Evolutionary conservation across 2,888 invertebrate genomes (phyloP).

Genomic region (Amphipyra berbera): DNA sequence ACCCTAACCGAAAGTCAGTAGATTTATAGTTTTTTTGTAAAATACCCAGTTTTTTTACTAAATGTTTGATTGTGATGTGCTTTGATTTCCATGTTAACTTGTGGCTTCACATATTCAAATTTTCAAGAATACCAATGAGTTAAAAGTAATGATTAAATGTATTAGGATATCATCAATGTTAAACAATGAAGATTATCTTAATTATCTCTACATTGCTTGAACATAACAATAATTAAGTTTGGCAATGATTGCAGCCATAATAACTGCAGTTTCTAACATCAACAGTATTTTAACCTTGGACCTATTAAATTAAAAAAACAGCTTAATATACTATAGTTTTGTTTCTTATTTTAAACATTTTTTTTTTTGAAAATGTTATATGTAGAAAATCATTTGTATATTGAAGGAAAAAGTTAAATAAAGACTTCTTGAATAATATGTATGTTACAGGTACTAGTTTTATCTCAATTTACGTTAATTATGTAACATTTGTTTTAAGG

Average conservation of each 20-base stretch:
- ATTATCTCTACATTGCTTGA: neutral
- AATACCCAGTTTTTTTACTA: too few species aligned
- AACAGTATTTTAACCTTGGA: constrained; percentile 29
- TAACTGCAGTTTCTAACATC: constrained; percentile 10
- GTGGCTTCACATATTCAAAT: too few species aligned
- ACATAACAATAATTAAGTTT: constrained; percentile 25
- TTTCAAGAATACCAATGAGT: too few species aligned
- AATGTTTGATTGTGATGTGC: too few species aligned
- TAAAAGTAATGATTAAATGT: too few species aligned
- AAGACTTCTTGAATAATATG: neutral
- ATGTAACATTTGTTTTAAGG: too few species aligned
- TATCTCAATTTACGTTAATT: too few species aligned
- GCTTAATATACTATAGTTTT: neutral
- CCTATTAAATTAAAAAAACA: constrained; percentile 9
- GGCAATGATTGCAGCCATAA: constrained; percentile 30
- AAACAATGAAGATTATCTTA: too few species aligned
- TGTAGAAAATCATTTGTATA: neutral
- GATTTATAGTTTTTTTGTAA: too few species aligned
- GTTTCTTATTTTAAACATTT: neutral
- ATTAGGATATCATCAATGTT: too few species aligned
- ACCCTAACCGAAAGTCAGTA: too few species aligned
- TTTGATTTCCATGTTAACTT: too few species aligned
- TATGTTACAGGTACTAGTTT: neutral
- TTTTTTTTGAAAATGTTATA: neutral
- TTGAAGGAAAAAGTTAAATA: neutral